phyloP scores from a whole-genome alignment of 35 echinoderm and acorn worm species.

The Anneissia japonica region DNA sequence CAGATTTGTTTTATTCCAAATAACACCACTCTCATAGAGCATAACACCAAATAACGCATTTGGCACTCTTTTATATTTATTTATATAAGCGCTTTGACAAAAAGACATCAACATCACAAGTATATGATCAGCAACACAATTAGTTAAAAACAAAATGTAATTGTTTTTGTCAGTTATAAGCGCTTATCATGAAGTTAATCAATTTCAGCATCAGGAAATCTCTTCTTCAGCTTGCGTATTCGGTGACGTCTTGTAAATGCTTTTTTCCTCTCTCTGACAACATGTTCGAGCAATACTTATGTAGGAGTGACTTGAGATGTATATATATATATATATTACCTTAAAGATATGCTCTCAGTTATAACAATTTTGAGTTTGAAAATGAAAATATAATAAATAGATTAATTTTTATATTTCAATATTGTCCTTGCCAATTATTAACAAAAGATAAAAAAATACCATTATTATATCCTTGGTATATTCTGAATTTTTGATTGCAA shows the following conservation, averaged over 20 bases:
- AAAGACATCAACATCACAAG: not conserved
- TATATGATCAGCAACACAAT: not conserved
- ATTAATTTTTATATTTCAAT: no score
- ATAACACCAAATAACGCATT: not conserved
- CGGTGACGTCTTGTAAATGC: no score
- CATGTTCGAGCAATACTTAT: not conserved
- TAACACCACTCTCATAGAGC: not conserved
- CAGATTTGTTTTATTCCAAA: not conserved
- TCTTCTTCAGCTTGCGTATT: not conserved
- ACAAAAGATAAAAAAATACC: no score
- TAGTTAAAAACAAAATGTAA: not conserved
- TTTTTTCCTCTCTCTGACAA: not conserved
- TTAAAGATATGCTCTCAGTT: no score
- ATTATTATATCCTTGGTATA: not conserved
- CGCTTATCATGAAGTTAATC: no score
- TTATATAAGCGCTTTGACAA: not conserved
- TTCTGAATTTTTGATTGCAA: not conserved
- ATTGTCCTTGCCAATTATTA: no score
- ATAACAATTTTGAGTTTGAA: no score
- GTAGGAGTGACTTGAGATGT: no score
- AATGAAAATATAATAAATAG: no score
- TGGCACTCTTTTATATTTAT: not conserved
- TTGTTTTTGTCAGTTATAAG: no score
- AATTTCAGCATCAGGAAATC: conserved; percentile 16
- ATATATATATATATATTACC: no score